Evolutionary conservation across 1,140 invertebrate genomes (phyloP), one percentile per base, ranked within the genome.

Genomic region (Musca vetustissima): DNA sequence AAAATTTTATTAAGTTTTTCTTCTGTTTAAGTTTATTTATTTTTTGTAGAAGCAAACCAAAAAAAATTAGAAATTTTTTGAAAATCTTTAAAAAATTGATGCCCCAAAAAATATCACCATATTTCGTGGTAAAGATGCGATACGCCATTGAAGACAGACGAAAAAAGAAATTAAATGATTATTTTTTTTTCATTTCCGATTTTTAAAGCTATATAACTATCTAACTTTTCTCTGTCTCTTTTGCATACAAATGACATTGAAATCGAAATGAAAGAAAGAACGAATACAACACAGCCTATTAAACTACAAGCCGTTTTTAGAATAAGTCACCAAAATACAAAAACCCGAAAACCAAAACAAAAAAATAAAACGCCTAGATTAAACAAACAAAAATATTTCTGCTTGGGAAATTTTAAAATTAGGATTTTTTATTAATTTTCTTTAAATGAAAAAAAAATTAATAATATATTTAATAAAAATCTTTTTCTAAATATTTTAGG

Each of bases 81-180:
- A n/a, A 52, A 19, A 19, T 11, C 21, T n/a, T n/a, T n/a, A n/a
- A 1, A 52, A 22, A 9, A 21, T 21, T 21, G 17, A 1, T 43
- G 6, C 3, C 2, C 17, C 57, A 2, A 4, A 43, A 36, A 43
- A 61, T 69, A 69, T 69, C 68, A 69, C 68, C 68, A 69, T 69
- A 69, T 69, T 64, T 65, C 57, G 57, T 43, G 36, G 36, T 61
- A 22, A 52, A 61, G 13, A 17, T 28, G n/a, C n/a, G n/a, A n/a
- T n/a, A n/a, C 14, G 55, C 28, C 55, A n/a, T 59, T 28, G 7
- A 15, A 4, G 25, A 28, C 53, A n/a, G 24, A 57, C 9, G 24
- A 6, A 55, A 55, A 55, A 28, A 43, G 6, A 43, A 43, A 43
- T 43, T n/a, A n/a, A n/a, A 13, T 43, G 3, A 28, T 8, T 28